phyloP scores from a whole-genome alignment of 2,888 invertebrate species.

The Hirtodrosophila confusa region DNA sequence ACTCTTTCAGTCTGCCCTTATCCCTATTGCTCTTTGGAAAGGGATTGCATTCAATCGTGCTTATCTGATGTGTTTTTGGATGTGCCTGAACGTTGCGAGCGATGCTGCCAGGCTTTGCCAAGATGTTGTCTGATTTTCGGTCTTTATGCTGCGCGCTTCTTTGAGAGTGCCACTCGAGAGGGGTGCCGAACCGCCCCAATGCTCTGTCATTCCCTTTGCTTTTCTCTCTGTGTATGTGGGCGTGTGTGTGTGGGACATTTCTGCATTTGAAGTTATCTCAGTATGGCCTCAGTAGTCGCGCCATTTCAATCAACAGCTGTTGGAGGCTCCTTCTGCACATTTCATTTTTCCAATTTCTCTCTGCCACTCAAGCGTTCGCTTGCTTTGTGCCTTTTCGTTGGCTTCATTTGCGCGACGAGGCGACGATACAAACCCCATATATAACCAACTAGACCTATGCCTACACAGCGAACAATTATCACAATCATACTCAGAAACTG shows the following conservation, averaged over 20 bases:
- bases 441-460: too few relatives aligned
- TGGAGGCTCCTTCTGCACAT: slow-evolving; percentile 47
- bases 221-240: background rate
- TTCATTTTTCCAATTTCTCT: slow-evolving; percentile 64
- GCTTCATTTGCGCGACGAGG: slow-evolving; percentile 38
- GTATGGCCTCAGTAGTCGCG: slow-evolving; percentile 15
- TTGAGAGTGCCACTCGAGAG: slow-evolving; percentile 52
- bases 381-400: slow-evolving; percentile 56
- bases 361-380: slow-evolving; percentile 57
- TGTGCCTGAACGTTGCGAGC: background rate
- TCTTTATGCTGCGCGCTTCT: slow-evolving; percentile 67
- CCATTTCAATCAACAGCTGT: slow-evolving; percentile 76
- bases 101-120: slow-evolving; percentile 43
- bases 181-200: background rate
- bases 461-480: too few relatives aligned
- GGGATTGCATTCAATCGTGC: slow-evolving; percentile 72
- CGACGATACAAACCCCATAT: too few relatives aligned
- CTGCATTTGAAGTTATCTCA: slow-evolving; percentile 55
- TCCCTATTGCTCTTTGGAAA: slow-evolving; percentile 8
- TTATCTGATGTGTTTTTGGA: slow-evolving; percentile 69
- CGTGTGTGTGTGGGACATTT: slow-evolving; percentile 29
- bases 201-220: background rate
- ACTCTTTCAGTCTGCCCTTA: background rate
- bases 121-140: slow-evolving; percentile 79
- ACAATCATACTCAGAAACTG: too few relatives aligned